These are phyloP conservation scores for Drosophila limbata DNA, from an alignment of 2,888 invertebrate species.

Conservation along the genomic window DNA sequence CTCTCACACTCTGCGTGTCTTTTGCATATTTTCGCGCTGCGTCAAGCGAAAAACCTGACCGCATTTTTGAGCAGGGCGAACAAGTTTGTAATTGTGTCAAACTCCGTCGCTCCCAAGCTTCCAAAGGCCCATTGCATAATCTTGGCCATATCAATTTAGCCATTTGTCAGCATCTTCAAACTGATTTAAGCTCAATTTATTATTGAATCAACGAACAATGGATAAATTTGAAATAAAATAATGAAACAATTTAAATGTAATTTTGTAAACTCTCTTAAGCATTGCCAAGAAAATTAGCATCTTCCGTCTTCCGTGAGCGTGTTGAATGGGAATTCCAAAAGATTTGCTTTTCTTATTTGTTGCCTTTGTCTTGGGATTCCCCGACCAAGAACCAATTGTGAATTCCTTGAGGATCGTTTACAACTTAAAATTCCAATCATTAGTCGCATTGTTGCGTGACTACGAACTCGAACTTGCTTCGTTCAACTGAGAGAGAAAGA, in stretches of 20 bases:
- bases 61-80: conserved; percentile 75
- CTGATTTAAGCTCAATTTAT: conserved; percentile 5
- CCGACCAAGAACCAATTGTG: conserved; percentile 38
- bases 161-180: conserved; percentile 50
- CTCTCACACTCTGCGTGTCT: conserved; percentile 7
- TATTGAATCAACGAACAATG: conserved; percentile 9
- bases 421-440: conserved; percentile 52
- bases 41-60: conserved; percentile 63
- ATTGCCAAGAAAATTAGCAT: conserved; percentile 45
- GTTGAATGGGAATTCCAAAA: conserved; percentile 43
- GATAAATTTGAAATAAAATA: conserved; percentile 20
- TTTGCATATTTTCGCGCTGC: conserved; percentile 71
- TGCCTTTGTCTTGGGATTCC: conserved; percentile 44
- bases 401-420: conserved; percentile 31
- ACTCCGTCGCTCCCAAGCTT: conserved; percentile 35
- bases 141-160: conserved; percentile 27
- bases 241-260: not conserved
- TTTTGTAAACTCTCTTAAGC: not conserved
- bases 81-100: conserved; percentile 78
- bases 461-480: not conserved
- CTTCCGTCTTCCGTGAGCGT: conserved; percentile 42
- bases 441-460: conserved; percentile 37
- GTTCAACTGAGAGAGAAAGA: not conserved
- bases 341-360: conserved; percentile 27
- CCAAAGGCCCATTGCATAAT: conserved; percentile 64